Conservation (phyloP, 2,888 invertebrate genomes). For the Dryobota labecula region DNA sequence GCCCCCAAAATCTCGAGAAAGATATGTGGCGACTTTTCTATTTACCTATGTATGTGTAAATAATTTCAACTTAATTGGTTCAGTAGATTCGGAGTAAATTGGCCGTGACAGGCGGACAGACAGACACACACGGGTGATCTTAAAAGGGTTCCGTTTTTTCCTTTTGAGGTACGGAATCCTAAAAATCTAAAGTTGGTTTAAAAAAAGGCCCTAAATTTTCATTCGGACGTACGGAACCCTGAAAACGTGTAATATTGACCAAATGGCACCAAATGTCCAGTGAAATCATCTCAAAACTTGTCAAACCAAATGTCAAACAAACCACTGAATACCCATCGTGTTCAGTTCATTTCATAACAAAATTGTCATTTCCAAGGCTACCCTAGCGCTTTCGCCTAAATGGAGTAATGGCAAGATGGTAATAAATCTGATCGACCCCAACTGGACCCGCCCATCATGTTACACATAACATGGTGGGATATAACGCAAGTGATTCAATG, state of each 20-base stretch:
- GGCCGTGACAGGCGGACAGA: no score
- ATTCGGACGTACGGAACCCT: no score
- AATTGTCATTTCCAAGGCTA: neutral
- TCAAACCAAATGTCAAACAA: neutral
- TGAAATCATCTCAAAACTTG: neutral
- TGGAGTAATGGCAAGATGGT: neutral
- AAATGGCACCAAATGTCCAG: conserved; percentile 8
- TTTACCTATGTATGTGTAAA: no score
- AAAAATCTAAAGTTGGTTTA: no score
- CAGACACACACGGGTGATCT: no score
- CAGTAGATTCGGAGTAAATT: no score
- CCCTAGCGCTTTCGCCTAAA: neutral
- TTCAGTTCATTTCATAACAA: neutral
- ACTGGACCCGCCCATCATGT: conserved; percentile 23
- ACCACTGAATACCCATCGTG: neutral
- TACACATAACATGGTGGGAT: conserved; percentile 80
- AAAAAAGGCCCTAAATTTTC: no score
- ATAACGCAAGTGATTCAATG: conserved; percentile 75
- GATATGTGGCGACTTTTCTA: no score
- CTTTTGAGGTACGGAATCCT: no score
- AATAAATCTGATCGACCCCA: neutral
- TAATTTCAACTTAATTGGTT: no score
- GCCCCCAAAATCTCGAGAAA: no score
- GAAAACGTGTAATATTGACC: neutral
- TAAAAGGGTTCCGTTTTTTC: no score